Conservation (phyloP, 2,113 vertebrate species). For the Amazona vittata region DNA sequence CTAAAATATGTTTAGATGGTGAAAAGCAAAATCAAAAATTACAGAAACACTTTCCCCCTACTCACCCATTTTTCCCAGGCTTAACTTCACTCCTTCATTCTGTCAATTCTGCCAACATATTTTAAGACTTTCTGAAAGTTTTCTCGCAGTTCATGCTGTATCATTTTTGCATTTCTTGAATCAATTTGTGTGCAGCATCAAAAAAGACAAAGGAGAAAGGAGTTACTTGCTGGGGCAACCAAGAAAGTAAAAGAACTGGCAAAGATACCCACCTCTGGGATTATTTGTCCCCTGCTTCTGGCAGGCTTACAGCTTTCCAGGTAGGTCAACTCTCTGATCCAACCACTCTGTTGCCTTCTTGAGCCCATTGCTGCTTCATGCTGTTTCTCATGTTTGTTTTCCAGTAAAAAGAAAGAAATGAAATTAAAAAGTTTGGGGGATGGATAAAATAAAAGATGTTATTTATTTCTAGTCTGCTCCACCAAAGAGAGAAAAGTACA, state of each 20-base stretch:
- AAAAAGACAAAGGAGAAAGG: not conserved
- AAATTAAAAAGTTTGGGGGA: not conserved
- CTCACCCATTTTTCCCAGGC: not conserved
- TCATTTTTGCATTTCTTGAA: not conserved
- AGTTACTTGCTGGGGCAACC: not conserved
- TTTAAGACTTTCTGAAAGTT: not conserved
- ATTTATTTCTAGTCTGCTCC: not conserved
- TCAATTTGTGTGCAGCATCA: not conserved
- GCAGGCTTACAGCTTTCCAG: not conserved
- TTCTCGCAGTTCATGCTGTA: not conserved
- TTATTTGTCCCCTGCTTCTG: not conserved
- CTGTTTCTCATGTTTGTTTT: not conserved
- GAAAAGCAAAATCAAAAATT: not conserved
- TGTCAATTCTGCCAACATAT: not conserved
- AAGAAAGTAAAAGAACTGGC: not conserved
- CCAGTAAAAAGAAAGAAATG: not conserved
- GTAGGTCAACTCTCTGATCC: not conserved
- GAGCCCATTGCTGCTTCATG: not conserved
- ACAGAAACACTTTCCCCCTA: not conserved
- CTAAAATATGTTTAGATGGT: not conserved
- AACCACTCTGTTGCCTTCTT: not conserved
- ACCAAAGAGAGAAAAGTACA: not conserved
- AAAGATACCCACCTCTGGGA: not conserved
- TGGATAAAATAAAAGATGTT: not conserved
- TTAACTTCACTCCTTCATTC: not conserved